Evolutionary conservation across 2,797 vertebrate species (phyloP).

Genomic region (Acipenser ruthenus): DNA sequence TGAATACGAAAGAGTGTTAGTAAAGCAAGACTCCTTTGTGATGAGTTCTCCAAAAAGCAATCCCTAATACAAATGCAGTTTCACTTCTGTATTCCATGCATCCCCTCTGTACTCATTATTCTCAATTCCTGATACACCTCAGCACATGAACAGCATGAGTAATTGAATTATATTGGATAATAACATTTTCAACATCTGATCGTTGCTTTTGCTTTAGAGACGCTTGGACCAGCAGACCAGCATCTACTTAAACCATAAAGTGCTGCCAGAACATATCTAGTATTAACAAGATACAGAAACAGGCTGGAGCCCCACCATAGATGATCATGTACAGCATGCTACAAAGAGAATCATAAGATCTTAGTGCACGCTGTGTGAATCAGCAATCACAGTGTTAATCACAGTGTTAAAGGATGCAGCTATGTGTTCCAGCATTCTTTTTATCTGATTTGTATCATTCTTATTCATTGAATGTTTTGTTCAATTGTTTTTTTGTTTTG

Average conservation of each 20-base stretch:
- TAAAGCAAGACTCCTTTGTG: too few relatives aligned
- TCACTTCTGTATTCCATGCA: too few relatives aligned
- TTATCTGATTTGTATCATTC: too few relatives aligned
- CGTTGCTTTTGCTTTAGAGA: neutral
- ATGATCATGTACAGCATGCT: constrained; percentile 1
- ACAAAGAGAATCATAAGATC: constrained; percentile 2
- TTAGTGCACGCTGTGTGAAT: too few relatives aligned
- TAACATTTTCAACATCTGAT: neutral
- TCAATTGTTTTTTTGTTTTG: too few relatives aligned
- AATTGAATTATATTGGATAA: neutral
- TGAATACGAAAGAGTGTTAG: neutral
- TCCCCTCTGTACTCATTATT: neutral
- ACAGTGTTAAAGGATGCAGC: too few relatives aligned
- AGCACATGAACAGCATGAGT: neutral
- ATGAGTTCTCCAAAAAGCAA: too few relatives aligned
- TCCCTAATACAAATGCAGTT: too few relatives aligned
- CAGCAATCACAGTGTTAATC: too few relatives aligned
- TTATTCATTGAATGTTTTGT: too few relatives aligned
- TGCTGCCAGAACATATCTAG: constrained; percentile 5
- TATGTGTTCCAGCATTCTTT: too few relatives aligned
- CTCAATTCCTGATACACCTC: neutral
- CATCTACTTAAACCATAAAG: neutral
- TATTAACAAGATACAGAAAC: constrained; percentile 4
- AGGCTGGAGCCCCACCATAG: constrained; percentile 5
- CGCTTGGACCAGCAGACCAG: neutral